Base-by-base conservation (phyloP, 1,140 invertebrate species). In the Polypedilum pembai region DNA sequence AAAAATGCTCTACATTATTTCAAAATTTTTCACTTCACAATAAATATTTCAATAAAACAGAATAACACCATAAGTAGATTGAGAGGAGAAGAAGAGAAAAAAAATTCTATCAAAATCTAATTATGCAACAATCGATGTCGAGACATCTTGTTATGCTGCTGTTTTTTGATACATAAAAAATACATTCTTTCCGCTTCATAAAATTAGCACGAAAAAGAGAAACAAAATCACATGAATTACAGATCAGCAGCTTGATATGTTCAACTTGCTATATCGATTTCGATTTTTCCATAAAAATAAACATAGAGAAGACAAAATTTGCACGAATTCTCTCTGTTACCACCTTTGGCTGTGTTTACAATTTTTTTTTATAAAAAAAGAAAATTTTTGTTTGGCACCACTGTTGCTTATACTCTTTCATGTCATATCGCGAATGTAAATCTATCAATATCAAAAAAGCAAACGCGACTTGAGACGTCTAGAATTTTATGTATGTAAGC, bases 31-130 rank as follows among this genome's bases (percentile, higher is more conserved):
- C 1, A n/a, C n/a, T n/a, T n/a, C n/a, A n/a, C n/a, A n/a, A n/a
- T n/a, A 33, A 33, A 33, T 33, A 33, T 33, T 33, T 33, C 1
- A 33, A 33, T 33, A 33, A 33, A 1, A 33, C 7, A n/a, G 45
- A 56, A 56, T 56, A 56, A 56, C 15, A 56, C 45, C n/a, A n/a
- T 56, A 56, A 56, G 45, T 15, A 56, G 45, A 56, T 56, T 56
- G 8, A 56, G 45, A 56, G 12, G 24, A 33, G 5, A 33, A 5
- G 24, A 33, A 56, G 24, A 33, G 5, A 33, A 5, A 5, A 33
- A 56, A n/a, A 56, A 56, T 56, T n/a, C 45, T 56, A 56, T 56
- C n/a, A 56, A n/a, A 15, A 56, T 56, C 45, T 56, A 56, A 56
- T 56, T 56, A 56, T 56, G 45, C 45, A 56, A 33, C 45, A 56